phyloP scores from a whole-genome alignment of 2,797 vertebrate genomes.

The Platalea minor region DNA sequence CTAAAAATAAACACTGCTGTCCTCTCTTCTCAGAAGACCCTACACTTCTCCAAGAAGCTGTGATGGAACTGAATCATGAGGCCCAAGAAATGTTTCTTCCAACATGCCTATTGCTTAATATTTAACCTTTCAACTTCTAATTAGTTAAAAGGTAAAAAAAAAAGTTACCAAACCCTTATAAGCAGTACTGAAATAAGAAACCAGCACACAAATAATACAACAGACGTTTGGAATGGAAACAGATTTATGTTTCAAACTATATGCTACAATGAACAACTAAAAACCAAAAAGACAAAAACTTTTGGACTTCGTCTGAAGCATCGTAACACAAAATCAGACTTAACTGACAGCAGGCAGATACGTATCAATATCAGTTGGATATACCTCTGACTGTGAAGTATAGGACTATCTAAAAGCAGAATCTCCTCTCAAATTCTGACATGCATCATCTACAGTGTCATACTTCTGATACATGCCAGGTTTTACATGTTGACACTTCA shows the following conservation, averaged over 20 bases:
- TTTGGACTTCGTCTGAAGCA: background rate
- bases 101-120: background rate
- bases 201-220: background rate
- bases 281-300: background rate
- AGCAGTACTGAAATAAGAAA: background rate
- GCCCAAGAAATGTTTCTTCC: background rate
- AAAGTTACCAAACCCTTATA: background rate
- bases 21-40: background rate
- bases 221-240: background rate
- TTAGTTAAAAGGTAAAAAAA: background rate
- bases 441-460: background rate
- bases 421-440: constrained; percentile 15
- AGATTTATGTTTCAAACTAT: background rate
- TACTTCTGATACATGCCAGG: background rate
- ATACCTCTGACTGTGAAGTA: background rate
- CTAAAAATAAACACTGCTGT: background rate
- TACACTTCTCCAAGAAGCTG: background rate
- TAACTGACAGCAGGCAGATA: background rate
- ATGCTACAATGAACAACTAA: background rate
- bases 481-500: constrained; percentile 23
- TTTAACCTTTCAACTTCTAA: background rate
- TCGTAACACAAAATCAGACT: background rate
- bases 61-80: background rate
- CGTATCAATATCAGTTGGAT: background rate
- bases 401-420: background rate